Conservation (phyloP, 2,888 invertebrate genomes). For the Archips crataeganus region DNA sequence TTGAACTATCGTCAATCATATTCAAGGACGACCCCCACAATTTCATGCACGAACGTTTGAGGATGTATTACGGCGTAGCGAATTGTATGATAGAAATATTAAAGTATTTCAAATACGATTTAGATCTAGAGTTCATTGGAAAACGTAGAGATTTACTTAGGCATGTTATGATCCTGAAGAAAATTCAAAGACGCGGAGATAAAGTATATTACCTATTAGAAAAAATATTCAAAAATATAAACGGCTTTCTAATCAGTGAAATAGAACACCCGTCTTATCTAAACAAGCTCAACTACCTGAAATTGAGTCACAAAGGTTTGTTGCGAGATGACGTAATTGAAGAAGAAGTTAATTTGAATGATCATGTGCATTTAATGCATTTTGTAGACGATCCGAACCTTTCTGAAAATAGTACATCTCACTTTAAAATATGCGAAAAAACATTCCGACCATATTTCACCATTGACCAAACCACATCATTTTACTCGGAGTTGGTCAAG, state of each 20-base stretch:
- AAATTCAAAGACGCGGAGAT: conserved; percentile 47
- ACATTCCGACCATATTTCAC: conserved; percentile 54
- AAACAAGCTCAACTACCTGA: conserved; percentile 55
- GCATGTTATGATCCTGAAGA: conserved; percentile 53
- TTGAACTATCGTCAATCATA: conserved; percentile 56
- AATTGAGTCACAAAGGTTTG: conserved; percentile 52
- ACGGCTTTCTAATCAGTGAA: conserved; percentile 55
- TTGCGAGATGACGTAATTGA: conserved; percentile 47
- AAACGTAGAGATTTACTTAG: conserved; percentile 53
- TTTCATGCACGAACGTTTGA: conserved; percentile 55
- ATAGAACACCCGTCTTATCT: conserved; percentile 53
- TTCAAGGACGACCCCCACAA: conserved; percentile 56
- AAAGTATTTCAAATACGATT: conserved; percentile 51
- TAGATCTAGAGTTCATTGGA: conserved; percentile 51
- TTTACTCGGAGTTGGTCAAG: conserved; percentile 50
- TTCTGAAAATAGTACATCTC: not conserved
- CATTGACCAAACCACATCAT: conserved; percentile 50
- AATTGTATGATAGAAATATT: conserved; percentile 57
- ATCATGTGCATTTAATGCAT: conserved; percentile 52
- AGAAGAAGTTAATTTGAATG: conserved; percentile 52
- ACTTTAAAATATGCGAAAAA: conserved; percentile 47
- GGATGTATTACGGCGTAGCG: conserved; percentile 51
- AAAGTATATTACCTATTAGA: conserved; percentile 52
- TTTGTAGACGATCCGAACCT: conserved; percentile 20
- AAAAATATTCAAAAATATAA: conserved; percentile 53